Conservation (phyloP, 2,888 invertebrate species). For the Caenorhabditis panamensis region DNA sequence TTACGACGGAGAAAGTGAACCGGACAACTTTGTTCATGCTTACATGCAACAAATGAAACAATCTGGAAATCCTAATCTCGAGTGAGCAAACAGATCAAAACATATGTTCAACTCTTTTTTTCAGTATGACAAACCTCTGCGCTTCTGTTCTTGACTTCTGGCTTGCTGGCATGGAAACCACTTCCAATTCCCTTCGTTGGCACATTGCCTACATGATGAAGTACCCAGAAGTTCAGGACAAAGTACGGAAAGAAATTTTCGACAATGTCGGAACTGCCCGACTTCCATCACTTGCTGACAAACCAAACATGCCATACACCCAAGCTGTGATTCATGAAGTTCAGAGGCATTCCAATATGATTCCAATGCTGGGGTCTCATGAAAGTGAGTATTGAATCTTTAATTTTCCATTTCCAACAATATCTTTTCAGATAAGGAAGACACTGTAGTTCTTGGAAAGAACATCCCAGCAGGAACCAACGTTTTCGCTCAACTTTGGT, state of each 20-base stretch:
- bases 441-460: conserved; percentile 33
- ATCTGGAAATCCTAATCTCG: conserved; percentile 29
- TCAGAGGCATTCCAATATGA: conserved; percentile 63
- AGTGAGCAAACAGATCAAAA: neutral
- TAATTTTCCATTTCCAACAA: too few species aligned
- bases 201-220: conserved; percentile 59
- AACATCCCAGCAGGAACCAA: conserved; percentile 46
- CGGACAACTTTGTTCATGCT: conserved; percentile 63
- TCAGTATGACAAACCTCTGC: conserved; percentile 36
- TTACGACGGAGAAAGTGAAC: conserved; percentile 54
- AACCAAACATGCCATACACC: conserved; percentile 59
- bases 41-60: conserved; percentile 55
- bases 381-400: neutral
- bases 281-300: conserved; percentile 62
- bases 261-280: conserved; percentile 59
- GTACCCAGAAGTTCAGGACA: conserved; percentile 48
- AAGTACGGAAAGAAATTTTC: conserved; percentile 62
- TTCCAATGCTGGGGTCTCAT: conserved; percentile 53
- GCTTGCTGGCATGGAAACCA: conserved; percentile 74
- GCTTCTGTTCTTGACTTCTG: conserved; percentile 66
- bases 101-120: neutral
- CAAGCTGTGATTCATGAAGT: conserved; percentile 62
- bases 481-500: conserved; percentile 55
- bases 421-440: conserved; percentile 38
- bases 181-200: conserved; percentile 69